Conservation (phyloP, 2,797 vertebrate species). For the Paedocypris micromegethes region DNA sequence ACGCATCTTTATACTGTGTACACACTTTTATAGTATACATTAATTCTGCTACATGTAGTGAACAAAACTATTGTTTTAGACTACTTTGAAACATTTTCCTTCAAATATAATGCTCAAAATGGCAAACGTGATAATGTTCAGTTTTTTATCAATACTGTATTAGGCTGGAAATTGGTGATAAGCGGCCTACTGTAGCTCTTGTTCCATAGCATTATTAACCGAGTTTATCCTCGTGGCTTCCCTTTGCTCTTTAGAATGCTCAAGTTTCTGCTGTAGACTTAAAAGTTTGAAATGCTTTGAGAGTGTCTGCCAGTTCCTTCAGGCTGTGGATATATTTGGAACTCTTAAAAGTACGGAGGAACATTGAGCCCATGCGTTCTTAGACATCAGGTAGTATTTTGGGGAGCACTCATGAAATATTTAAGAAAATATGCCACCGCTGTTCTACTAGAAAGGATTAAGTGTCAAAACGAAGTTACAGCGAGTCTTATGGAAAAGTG, state of each 20-base stretch:
- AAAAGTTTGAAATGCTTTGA: slow-evolving; percentile 3
- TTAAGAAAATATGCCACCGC: slow-evolving; percentile 25
- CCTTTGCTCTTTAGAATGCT: slow-evolving; percentile 11
- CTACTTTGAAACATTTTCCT: too few species aligned
- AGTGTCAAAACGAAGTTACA: slow-evolving; percentile 21
- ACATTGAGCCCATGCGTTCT: slow-evolving; percentile 31
- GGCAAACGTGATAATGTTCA: too few species aligned
- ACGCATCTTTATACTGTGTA: too few species aligned
- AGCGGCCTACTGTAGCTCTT: neutral
- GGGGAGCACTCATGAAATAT: slow-evolving; percentile 41
- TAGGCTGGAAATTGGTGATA: too few species aligned
- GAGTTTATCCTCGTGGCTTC: neutral
- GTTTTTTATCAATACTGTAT: too few species aligned
- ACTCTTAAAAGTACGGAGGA: slow-evolving; percentile 26
- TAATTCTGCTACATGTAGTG: too few species aligned
- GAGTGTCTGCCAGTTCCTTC: slow-evolving; percentile 11
- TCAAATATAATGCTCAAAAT: too few species aligned
- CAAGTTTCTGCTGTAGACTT: slow-evolving; percentile 10
- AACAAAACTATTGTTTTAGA: too few species aligned
- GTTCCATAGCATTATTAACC: neutral
- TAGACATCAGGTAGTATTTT: slow-evolving; percentile 34
- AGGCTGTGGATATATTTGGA: slow-evolving; percentile 34
- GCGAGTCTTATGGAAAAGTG: slow-evolving; percentile 10
- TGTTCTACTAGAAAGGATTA: slow-evolving; percentile 2
- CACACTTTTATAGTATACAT: too few species aligned